Evolutionary conservation across 2,113 vertebrate species (phyloP).

Genomic region (Ursus arctos): DNA sequence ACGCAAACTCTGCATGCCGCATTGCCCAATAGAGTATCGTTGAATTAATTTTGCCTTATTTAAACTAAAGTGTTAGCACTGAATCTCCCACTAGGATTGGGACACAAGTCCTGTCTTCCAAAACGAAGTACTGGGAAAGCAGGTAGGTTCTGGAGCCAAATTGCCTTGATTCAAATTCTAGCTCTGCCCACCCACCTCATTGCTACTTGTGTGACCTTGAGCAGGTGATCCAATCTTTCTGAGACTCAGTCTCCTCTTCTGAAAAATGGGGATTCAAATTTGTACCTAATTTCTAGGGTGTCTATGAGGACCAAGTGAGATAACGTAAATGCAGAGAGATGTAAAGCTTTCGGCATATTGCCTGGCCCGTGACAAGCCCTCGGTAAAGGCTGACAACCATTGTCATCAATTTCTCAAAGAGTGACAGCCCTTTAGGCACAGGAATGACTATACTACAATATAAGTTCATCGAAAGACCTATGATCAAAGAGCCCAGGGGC

Average conservation of each 20-base stretch:
- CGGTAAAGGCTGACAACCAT: background rate
- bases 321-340: background rate
- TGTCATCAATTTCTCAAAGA: slow-evolving; percentile 31
- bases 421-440: background rate
- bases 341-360: background rate
- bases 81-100: background rate
- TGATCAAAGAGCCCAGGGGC: background rate
- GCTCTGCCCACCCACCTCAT: background rate
- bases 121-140: background rate
- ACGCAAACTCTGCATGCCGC: background rate
- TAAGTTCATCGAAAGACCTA: background rate
- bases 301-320: background rate
- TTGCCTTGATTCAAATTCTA: background rate
- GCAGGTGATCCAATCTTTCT: background rate
- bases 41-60: slow-evolving; percentile 29
- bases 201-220: background rate
- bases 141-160: background rate
- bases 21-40: background rate
- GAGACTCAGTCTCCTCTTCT: background rate
- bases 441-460: background rate
- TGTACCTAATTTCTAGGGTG: background rate
- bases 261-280: background rate
- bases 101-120: background rate
- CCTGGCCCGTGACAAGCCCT: background rate
- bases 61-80: background rate